Evolutionary conservation across 2,797 vertebrate species (phyloP).

Genomic region (Trichosurus vulpecula): DNA sequence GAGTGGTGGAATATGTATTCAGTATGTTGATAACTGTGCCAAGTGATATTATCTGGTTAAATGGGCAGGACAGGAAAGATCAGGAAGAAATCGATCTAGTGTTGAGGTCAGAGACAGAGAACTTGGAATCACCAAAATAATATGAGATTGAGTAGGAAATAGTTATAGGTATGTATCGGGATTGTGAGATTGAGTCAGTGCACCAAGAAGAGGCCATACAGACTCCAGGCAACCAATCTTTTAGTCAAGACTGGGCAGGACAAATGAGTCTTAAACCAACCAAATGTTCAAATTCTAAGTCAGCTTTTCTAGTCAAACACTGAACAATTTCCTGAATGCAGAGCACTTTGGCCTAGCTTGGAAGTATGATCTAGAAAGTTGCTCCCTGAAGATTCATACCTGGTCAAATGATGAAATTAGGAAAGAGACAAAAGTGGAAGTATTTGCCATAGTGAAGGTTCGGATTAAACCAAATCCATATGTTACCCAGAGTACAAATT

Average conservation of each 20-base stretch:
- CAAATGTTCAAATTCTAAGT: conserved; percentile 29
- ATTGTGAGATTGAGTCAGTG: not conserved
- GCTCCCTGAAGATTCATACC: not conserved
- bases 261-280: not conserved
- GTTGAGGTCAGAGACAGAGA: not conserved
- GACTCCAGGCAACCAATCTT: not conserved
- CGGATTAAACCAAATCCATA: conserved; percentile 1
- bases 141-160: not conserved
- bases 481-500: not conserved
- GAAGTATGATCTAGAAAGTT: not conserved
- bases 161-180: not conserved
- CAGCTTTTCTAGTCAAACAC: conserved; percentile 51
- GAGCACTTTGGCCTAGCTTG: not conserved
- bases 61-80: not conserved
- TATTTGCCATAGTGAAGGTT: not conserved
- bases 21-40: not conserved
- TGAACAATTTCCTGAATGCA: not conserved
- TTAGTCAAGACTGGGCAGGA: not conserved
- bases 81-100: not conserved
- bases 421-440: not conserved
- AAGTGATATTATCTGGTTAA: not conserved
- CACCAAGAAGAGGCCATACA: not conserved
- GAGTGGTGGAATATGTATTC: not conserved
- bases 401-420: not conserved
- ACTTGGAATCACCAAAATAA: not conserved